Evolutionary conservation across 2,797 vertebrate genomes (phyloP).

Genomic region (Enteromius fasciolatus): DNA sequence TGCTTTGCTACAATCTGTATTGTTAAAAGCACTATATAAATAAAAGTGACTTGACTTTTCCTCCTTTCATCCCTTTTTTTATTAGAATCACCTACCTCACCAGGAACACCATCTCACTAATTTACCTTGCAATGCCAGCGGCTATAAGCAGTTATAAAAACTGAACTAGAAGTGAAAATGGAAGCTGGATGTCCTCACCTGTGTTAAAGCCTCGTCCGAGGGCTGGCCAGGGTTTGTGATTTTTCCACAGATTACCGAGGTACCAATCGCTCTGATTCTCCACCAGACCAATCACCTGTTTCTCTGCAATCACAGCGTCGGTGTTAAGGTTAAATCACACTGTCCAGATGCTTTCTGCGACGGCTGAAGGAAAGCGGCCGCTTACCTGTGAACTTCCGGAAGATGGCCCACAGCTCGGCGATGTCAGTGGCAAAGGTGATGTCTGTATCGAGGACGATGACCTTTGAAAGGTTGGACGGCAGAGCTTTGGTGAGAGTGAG

Average conservation of each 20-base stretch:
- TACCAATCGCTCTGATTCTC: constrained; percentile 99
- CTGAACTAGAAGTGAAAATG: not conserved
- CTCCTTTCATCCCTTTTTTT: not conserved
- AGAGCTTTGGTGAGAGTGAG: constrained; percentile 89
- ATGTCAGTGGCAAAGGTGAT: constrained; percentile 97
- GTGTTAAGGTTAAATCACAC: constrained; percentile 1
- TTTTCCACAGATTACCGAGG: constrained; percentile 96
- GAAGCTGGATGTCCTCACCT: constrained; percentile 70
- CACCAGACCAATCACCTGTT: constrained; percentile 93
- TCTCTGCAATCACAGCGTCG: constrained; percentile 74
- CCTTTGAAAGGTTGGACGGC: constrained; percentile 86
- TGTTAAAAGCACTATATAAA: no score
- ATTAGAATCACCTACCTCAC: not conserved
- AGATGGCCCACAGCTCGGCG: constrained; percentile 95
- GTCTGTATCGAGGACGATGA: constrained; percentile 96
- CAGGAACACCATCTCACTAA: not conserved
- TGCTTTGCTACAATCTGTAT: no score
- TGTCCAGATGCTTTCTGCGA: not conserved
- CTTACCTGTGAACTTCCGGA: constrained; percentile 90
- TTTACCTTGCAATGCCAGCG: not conserved
- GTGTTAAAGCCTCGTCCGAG: constrained; percentile 97
- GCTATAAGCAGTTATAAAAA: not conserved
- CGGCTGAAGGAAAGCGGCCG: not conserved
- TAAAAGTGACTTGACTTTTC: not conserved
- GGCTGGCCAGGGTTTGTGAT: constrained; percentile 95